Evolutionary conservation across 2,113 vertebrate genomes (phyloP).

Genomic region (Cromileptes altivelis): DNA sequence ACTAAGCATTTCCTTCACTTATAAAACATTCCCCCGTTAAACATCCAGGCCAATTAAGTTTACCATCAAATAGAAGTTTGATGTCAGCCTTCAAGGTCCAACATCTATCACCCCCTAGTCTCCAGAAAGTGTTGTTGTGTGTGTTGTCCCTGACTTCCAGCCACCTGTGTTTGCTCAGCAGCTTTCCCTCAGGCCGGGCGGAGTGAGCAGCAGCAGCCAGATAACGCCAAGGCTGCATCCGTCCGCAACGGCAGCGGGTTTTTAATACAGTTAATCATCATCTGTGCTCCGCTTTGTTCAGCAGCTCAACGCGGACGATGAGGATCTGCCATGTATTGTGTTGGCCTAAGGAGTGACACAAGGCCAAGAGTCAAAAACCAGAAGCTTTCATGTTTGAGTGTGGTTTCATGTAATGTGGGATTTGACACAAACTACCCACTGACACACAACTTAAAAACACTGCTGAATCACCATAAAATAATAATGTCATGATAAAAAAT

Average conservation of each 20-base stretch:
- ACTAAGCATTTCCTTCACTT: neutral
- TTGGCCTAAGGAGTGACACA: conserved; percentile 23
- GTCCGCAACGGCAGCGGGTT: conserved; percentile 67
- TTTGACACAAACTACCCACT: neutral
- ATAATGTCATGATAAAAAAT: too few relatives aligned
- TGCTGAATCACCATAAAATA: neutral
- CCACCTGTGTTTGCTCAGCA: conserved; percentile 97
- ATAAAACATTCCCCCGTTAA: neutral
- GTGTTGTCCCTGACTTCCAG: conserved; percentile 90
- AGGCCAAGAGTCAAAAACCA: conserved; percentile 28
- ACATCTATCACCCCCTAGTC: neutral
- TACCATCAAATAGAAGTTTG: neutral
- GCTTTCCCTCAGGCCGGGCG: conserved; percentile 86
- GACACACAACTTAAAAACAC: neutral
- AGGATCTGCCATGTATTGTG: conserved; percentile 40
- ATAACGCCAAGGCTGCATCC: conserved; percentile 86
- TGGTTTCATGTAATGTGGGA: conserved; percentile 6
- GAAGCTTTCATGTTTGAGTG: conserved; percentile 13
- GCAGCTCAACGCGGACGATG: conserved; percentile 16
- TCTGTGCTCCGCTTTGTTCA: conserved; percentile 71
- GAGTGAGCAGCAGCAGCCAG: conserved; percentile 83
- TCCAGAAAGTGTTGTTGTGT: conserved; percentile 16
- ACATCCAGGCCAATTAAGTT: neutral
- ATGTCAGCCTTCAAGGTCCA: conserved; percentile 9
- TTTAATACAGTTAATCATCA: conserved; percentile 96